Percentiles rank a stretch among this genome's conserved stretches.
Conservation (phyloP, 2,888 invertebrate genomes). For the Seladonia tumulorum region DNA sequence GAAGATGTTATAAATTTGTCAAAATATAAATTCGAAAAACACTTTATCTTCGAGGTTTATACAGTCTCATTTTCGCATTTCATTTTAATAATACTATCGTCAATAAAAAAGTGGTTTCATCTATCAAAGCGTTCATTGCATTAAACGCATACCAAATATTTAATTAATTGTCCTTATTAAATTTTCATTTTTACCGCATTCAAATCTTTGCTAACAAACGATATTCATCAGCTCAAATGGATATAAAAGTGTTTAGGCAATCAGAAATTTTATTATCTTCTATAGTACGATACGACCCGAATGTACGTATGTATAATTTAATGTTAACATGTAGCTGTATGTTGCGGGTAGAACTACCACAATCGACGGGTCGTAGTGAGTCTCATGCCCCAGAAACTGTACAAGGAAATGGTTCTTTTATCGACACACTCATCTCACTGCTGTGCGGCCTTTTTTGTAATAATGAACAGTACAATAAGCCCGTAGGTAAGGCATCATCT, state of each 20-base stretch:
- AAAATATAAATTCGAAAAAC: not conserved
- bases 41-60: not conserved
- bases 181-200: not conserved
- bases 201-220: not conserved
- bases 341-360: conserved; percentile 81
- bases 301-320: conserved; percentile 75
- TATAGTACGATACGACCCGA: conserved; percentile 65
- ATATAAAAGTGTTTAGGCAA: not conserved
- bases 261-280: not conserved
- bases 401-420: conserved; percentile 81
- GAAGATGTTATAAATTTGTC: not conserved
- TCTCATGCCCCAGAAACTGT: conserved; percentile 77
- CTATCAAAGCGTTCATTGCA: not conserved
- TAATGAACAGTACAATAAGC: conserved; percentile 81
- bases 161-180: not conserved
- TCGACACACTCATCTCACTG: conserved; percentile 83
- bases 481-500: conserved; percentile 80
- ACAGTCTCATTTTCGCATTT: not conserved
- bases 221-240: not conserved
- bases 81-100: not conserved
- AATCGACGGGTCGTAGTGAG: conserved; percentile 79
- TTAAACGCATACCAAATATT: not conserved
- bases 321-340: conserved; percentile 80
- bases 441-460: conserved; percentile 83
- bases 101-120: not conserved